Evolutionary conservation across 2,113 vertebrate genomes (phyloP), one percentile per base, ranked within the genome.

Genomic region (Myrmecobius fasciatus): DNA sequence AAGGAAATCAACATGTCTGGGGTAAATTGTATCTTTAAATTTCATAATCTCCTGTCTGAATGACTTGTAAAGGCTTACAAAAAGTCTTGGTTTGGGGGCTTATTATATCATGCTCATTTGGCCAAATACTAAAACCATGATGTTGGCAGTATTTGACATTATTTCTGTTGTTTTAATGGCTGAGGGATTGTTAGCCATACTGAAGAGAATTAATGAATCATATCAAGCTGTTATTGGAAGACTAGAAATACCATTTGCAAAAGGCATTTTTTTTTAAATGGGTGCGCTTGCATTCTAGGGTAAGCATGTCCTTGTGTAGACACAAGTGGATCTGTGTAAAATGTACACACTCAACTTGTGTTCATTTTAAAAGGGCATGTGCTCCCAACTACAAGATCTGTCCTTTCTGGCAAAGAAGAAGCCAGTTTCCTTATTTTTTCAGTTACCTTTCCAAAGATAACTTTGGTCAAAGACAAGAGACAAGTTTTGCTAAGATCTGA

Each of bases 361-460:
- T 95, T 92, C 67, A 75, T 95, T 96, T 97, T 90, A 95, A 97
- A 95, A 90, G 0, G 1, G 12, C 91, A 91, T 89, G n/a, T 48
- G 92, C 95, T 93, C 91, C 67, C 93, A 26, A 0, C 49, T 95
- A 96, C 83, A 92, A 54, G 56, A 96, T 11, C 93, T 96, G 46
- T 95, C 95, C 92, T 92, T 97, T 83, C 93, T 94, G 91, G 92
- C 94, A 96, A 95, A 97, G 95, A 95, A 96, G 95, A 97, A 97
- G 98, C 93, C 94, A 31, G 24, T 97, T 97, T 97, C 96, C 93
- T 95, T 97, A 97, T 97, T 98, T 97, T 98, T 98, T 98, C 97
- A 97, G 96, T 97, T 97, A 94, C 97, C 98, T 98, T 98, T 98
- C 96, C 97, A 98, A 93, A 97, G 97, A 98, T 98, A 98, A 98